Evolutionary conservation across 2,888 invertebrate species (phyloP).

Genomic region (Apoda limacodes): DNA sequence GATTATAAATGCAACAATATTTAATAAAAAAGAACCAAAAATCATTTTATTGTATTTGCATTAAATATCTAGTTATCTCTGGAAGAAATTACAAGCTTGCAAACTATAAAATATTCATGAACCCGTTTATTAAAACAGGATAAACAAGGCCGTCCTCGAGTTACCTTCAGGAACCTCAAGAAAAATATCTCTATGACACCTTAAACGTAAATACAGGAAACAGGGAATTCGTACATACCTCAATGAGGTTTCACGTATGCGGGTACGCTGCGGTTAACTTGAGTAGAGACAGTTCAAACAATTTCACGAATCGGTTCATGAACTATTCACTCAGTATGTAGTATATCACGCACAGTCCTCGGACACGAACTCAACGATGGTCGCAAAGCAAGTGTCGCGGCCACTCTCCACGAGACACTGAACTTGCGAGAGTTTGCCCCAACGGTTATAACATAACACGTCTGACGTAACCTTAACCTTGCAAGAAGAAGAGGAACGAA

Average conservation of each 20-base stretch:
- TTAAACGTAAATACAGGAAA: conserved; percentile 7
- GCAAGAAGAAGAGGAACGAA: conserved; percentile 69
- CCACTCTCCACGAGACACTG: conserved; percentile 69
- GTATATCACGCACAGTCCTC: conserved; percentile 65
- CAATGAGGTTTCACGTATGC: conserved; percentile 6
- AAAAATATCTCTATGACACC: background rate
- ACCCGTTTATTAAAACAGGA: conserved; percentile 52
- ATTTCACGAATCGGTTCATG: conserved; percentile 65
- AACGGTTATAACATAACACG: conserved; percentile 71
- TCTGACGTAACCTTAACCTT: conserved; percentile 72
- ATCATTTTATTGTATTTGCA: too few species aligned
- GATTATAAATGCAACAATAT: too few species aligned
- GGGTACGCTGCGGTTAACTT: conserved; percentile 15
- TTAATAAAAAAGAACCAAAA: too few species aligned
- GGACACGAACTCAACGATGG: conserved; percentile 44
- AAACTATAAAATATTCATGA: conserved; percentile 54
- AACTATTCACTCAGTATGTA: conserved; percentile 67
- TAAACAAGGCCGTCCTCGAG: conserved; percentile 32
- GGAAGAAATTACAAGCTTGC: too few species aligned
- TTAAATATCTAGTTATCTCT: too few species aligned
- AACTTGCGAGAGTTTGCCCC: conserved; percentile 66
- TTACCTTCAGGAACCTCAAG: conserved; percentile 18
- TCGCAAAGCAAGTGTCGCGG: conserved; percentile 61
- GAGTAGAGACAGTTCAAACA: conserved; percentile 59
- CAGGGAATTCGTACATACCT: conserved; percentile 11